Base-by-base conservation (phyloP, 2,113 vertebrate species). In the Serinus canaria region DNA sequence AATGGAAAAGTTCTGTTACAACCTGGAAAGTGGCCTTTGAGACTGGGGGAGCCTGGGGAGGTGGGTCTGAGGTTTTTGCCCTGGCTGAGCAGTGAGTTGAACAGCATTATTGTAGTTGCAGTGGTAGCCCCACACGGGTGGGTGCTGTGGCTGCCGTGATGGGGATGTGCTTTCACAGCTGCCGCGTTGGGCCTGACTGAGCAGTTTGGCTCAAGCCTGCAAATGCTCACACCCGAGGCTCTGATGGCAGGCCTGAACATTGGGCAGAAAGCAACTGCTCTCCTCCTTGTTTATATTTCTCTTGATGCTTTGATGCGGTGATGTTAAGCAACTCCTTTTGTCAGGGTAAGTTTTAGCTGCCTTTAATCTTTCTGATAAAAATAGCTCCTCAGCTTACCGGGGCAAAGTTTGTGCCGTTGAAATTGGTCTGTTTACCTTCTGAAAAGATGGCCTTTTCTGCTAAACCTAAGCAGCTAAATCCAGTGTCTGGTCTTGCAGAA, bases 341-440 rank as follows among this genome's bases (percentile, higher is more conserved):
- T 95, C 79, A 22, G 77, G 74, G 87, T 92, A 75, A 84, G 72
- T 92, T 89, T 94, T 87, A 94, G 69, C 58, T 92, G 84, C 62
- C 81, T 96, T 96, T 92, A 95, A 92, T 95, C 81, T 95, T 95
- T 87, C 62, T 94, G 81, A 92, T 89, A 96, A 92, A 95, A 95
- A 89, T 87, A 95, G 74, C 81, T 89, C 25, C 55, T 89, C 43
- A 15, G 74, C 70, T 78, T 92, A 87, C 75, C 10, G 0, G 55
- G 43, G 66, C 43, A 24, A 91, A 95, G 80, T 92, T 92, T 73
- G 66, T 60, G 58, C 33, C 2, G 0, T 30, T 76, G 46, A 83
- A 95, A 68, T 82, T 27, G 49, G 56, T 83, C 49, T 88, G 8
- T 72, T 78, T 75, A 33, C 1, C 1, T 75, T 63, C 30, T 94